Percentiles rank a stretch among this genome's conserved stretches.
Conservation (phyloP, 2,888 invertebrate species). For the Bhutanitis thaidina region DNA sequence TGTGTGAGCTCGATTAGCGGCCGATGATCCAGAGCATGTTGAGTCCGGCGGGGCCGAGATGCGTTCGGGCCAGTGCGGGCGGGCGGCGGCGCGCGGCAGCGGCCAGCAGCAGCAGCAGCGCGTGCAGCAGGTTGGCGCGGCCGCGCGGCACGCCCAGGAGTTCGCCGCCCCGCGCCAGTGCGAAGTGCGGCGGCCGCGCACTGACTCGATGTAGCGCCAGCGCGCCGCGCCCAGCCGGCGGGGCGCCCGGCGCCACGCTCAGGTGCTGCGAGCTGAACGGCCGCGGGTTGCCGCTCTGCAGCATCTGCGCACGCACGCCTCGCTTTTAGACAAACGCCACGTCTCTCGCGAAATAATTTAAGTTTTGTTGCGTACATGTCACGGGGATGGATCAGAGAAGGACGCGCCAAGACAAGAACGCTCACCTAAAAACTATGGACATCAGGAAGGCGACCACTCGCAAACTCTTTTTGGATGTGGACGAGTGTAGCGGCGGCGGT, state of each 20-base stretch:
- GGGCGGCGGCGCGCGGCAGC: conserved; percentile 18
- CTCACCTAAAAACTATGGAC: too few relatives aligned
- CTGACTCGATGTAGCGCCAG: conserved; percentile 35
- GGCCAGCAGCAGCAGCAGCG: conserved; percentile 87
- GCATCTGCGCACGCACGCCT: conserved; percentile 65
- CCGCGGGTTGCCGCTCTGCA: conserved; percentile 62
- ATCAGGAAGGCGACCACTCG: too few relatives aligned
- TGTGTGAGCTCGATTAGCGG: conserved; percentile 35
- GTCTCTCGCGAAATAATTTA: too few relatives aligned
- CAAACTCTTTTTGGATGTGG: too few relatives aligned
- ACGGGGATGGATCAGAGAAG: too few relatives aligned
- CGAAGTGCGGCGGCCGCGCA: conserved; percentile 85
- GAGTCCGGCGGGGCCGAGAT: conserved; percentile 72
- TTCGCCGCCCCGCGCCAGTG: conserved; percentile 65
- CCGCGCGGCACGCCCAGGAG: conserved; percentile 61
- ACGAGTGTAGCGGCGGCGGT: too few relatives aligned
- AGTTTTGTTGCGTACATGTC: too few relatives aligned
- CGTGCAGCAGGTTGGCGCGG: conserved; percentile 93
- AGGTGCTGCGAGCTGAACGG: conserved; percentile 50
- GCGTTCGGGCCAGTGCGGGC: conserved; percentile 38
- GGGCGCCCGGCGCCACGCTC: conserved; percentile 27
- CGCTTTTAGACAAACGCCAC: too few relatives aligned
- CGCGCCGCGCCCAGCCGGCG: conserved; percentile 40
- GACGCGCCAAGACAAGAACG: too few relatives aligned
- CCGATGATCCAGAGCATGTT: conserved; percentile 90